Conservation (phyloP, 2,797 vertebrate species). For the Aselliscus stoliczkanus region DNA sequence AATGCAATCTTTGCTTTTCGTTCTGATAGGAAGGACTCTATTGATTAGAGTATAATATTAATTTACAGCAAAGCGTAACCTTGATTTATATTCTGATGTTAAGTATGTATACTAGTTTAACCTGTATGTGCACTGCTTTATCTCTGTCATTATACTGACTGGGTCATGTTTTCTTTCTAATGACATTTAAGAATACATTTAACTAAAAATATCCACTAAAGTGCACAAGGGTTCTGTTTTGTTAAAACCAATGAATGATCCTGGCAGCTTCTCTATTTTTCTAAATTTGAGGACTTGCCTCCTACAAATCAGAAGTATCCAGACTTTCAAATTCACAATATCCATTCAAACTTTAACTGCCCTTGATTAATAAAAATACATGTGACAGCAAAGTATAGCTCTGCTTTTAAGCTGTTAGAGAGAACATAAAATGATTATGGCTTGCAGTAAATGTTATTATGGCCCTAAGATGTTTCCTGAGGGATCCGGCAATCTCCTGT, state of each 20-base stretch:
- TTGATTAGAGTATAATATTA: conserved; percentile 18
- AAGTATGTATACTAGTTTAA: conserved; percentile 44
- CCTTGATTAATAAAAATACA: conserved; percentile 79
- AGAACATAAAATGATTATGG: conserved; percentile 80
- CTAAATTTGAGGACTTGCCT: conserved; percentile 51
- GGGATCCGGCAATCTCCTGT: conserved; percentile 74
- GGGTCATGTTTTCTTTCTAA: neutral
- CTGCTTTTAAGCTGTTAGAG: conserved; percentile 77
- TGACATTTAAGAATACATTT: conserved; percentile 25
- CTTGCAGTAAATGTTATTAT: conserved; percentile 78
- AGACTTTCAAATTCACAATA: conserved; percentile 73
- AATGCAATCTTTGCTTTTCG: conserved; percentile 35
- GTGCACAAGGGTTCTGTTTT: conserved; percentile 38
- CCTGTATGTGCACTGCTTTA: conserved; percentile 4
- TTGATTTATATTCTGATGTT: conserved; percentile 43
- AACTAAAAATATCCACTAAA: conserved; percentile 4
- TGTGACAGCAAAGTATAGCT: conserved; percentile 71
- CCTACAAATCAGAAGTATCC: conserved; percentile 55
- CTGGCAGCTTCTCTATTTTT: conserved; percentile 29
- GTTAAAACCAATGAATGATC: conserved; percentile 39
- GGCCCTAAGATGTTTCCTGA: conserved; percentile 74
- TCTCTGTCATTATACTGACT: conserved; percentile 32
- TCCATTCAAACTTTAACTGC: conserved; percentile 76
- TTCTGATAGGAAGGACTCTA: neutral
- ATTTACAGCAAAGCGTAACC: conserved; percentile 24